Evolutionary conservation across 1,140 invertebrate genomes (phyloP).

Genomic region (Penaeus japonicus): DNA sequence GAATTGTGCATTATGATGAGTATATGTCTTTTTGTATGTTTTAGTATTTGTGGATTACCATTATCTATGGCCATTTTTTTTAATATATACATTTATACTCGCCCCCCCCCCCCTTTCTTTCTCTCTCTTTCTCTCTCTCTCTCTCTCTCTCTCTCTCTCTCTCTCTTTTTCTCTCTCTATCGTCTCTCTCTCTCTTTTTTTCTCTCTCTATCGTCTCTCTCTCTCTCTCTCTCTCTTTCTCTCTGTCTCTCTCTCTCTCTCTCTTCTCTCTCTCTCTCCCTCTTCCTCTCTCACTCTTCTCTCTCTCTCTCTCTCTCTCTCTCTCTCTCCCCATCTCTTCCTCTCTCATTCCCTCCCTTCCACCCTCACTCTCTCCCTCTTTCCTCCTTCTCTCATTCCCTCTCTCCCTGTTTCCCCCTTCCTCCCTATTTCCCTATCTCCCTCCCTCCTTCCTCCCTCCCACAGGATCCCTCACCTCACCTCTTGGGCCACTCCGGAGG

Average conservation of each 20-base stretch:
- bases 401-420: not conserved
- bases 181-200: not conserved
- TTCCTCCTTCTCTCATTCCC: not conserved
- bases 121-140: not conserved
- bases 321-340: not conserved
- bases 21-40: no score
- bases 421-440: not conserved
- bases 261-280: not conserved
- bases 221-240: not conserved
- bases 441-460: not conserved
- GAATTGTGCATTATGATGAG: no score
- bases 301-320: not conserved
- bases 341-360: not conserved
- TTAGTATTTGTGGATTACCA: no score
- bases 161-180: not conserved
- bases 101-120: not conserved
- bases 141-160: not conserved
- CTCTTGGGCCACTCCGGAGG: conserved; percentile 15
- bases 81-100: no score
- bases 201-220: not conserved
- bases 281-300: no score
- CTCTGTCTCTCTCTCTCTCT: not conserved
- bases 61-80: no score
- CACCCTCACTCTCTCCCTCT: not conserved
- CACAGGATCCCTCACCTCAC: not conserved